These are phyloP conservation scores for Cataglyphis livida DNA, from an alignment of 2,888 invertebrate genomes.

Conservation along the genomic window DNA sequence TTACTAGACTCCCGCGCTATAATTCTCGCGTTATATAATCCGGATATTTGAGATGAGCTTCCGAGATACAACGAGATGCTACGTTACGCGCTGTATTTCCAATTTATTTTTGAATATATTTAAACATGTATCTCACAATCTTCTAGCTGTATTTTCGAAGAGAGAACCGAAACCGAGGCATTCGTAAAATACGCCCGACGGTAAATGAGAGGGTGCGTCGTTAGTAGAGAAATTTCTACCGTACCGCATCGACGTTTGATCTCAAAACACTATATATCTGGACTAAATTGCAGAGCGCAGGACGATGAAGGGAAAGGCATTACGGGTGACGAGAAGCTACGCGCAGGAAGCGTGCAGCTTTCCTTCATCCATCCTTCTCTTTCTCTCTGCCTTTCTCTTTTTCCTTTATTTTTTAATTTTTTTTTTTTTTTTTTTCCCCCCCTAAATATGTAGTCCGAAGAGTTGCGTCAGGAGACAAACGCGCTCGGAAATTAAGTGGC, in stretches of 20 bases:
- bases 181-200: conserved; percentile 28
- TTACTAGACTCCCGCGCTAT: conserved; percentile 22
- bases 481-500: conserved; percentile 65
- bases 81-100: neutral
- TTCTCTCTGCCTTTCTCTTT: neutral
- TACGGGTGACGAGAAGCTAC: conserved; percentile 4
- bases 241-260: conserved; percentile 30
- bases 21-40: conserved; percentile 4
- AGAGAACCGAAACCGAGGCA: neutral
- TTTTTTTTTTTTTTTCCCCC: neutral
- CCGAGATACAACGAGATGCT: conserved; percentile 3
- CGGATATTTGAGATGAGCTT: conserved; percentile 4
- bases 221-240: conserved; percentile 17
- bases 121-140: conserved; percentile 1
- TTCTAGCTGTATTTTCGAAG: conserved; percentile 12
- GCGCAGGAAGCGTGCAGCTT: neutral
- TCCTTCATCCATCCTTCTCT: neutral
- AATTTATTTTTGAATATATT: conserved; percentile 37
- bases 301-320: conserved; percentile 28
- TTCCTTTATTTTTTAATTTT: neutral
- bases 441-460: conserved; percentile 13
- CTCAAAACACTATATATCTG: conserved; percentile 39
- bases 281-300: conserved; percentile 42
- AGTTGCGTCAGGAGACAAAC: conserved; percentile 29
- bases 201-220: conserved; percentile 21